These are phyloP conservation scores for Siniperca chuatsi DNA, from an alignment of 2,113 vertebrate genomes.

Conservation along the genomic window DNA sequence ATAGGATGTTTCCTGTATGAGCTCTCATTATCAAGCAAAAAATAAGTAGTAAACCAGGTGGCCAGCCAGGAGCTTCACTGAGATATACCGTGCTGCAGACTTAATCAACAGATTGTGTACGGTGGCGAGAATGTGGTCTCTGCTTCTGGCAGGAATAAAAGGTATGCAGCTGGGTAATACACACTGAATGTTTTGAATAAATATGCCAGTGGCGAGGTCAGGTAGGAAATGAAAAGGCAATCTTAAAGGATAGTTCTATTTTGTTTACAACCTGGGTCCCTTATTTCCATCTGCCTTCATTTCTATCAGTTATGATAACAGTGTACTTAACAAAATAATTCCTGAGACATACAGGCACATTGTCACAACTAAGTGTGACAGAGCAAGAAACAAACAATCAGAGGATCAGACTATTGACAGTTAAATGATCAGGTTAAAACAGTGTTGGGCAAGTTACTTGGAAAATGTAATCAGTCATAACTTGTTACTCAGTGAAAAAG, in stretches of 20 bases:
- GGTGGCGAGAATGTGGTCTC: constrained; percentile 27
- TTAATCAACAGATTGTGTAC: constrained; percentile 64
- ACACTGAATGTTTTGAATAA: constrained; percentile 45
- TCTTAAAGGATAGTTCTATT: constrained; percentile 31
- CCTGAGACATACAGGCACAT: not conserved
- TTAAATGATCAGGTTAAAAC: not conserved
- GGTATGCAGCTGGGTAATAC: constrained; percentile 4
- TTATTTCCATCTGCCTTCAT: not conserved
- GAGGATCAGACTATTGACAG: not conserved
- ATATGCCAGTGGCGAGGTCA: constrained; percentile 42
- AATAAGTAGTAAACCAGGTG: constrained; percentile 66
- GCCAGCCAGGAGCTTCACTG: constrained; percentile 52
- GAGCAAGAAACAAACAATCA: not conserved
- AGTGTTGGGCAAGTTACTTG: not conserved
- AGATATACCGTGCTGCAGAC: constrained; percentile 46
- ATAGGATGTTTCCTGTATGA: constrained; percentile 56
- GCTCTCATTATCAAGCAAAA: constrained; percentile 68
- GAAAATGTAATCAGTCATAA: not conserved
- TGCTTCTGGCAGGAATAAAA: constrained; percentile 48
- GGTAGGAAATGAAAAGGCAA: constrained; percentile 46
- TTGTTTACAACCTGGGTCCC: not conserved
- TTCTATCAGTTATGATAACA: not conserved
- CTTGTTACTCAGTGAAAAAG: not conserved
- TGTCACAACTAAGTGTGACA: not conserved
- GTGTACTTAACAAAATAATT: not conserved